phyloP scores from a whole-genome alignment of 2,888 invertebrate genomes.

The Odontocolon sp. region DNA sequence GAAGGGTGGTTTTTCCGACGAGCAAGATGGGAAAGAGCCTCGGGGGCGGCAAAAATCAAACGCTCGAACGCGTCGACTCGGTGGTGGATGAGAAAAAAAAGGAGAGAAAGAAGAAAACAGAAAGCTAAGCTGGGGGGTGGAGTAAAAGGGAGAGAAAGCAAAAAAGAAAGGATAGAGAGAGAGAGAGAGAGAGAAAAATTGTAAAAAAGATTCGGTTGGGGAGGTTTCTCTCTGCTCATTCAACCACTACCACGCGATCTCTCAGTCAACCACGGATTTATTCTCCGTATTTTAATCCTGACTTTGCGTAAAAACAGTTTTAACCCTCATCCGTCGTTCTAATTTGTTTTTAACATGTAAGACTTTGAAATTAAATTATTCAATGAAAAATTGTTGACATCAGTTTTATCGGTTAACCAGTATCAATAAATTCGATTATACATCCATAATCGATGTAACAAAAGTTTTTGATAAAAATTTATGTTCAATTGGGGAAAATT shows the following conservation, averaged over 20 bases:
- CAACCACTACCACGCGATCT: conserved; percentile 21
- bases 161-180: not conserved
- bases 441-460: too few relatives aligned
- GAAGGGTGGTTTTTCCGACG: conserved; percentile 45
- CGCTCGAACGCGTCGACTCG: conserved; percentile 56
- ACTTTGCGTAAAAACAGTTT: conserved; percentile 18
- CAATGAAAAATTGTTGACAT: too few relatives aligned
- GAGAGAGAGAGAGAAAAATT: conserved; percentile 9
- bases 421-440: too few relatives aligned
- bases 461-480: too few relatives aligned
- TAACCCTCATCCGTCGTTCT: too few relatives aligned
- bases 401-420: too few relatives aligned
- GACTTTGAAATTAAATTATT: too few relatives aligned
- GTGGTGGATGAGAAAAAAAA: conserved; percentile 15
- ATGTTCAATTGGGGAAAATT: too few relatives aligned
- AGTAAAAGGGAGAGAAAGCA: not conserved
- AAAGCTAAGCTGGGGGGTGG: not conserved
- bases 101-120: conserved; percentile 12
- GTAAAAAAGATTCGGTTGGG: conserved; percentile 6
- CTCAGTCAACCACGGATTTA: conserved; percentile 46
- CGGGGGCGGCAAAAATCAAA: conserved; percentile 60
- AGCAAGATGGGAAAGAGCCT: conserved; percentile 20
- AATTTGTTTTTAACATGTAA: too few relatives aligned
- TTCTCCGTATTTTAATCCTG: conserved; percentile 47
- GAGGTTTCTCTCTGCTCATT: conserved; percentile 11